These are phyloP conservation scores for Neria commutata DNA, from an alignment of 2,888 invertebrate species.

Conservation along the genomic window DNA sequence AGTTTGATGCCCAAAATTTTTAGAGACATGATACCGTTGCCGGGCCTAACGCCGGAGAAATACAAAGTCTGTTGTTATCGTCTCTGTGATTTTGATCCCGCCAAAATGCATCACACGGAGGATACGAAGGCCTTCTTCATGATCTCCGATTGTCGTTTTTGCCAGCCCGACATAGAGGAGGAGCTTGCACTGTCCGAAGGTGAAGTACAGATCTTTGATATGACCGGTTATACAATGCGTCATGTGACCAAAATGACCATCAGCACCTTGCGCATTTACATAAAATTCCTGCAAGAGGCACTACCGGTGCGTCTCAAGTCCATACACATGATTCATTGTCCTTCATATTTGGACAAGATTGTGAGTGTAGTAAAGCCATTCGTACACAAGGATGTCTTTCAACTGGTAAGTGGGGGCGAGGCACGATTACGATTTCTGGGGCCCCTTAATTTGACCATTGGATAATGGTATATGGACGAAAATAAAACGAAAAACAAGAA, in stretches of 20 bases:
- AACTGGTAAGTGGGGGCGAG: too few species aligned
- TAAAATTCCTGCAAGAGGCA: conserved; percentile 51
- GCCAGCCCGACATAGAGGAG: conserved; percentile 38
- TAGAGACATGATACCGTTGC: conserved; percentile 72
- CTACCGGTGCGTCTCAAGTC: conserved; percentile 53
- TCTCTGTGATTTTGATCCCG: conserved; percentile 67
- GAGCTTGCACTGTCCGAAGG: conserved; percentile 58
- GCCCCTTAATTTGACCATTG: too few species aligned
- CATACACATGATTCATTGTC: conserved; percentile 69
- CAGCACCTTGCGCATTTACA: conserved; percentile 47
- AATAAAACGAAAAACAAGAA: too few species aligned
- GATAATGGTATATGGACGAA: too few species aligned
- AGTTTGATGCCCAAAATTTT: conserved; percentile 23
- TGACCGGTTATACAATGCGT: conserved; percentile 68
- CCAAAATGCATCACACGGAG: conserved; percentile 69
- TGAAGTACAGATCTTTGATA: conserved; percentile 75
- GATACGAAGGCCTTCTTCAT: conserved; percentile 74
- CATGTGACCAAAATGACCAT: conserved; percentile 66
- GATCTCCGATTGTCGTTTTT: conserved; percentile 70
- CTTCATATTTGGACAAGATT: conserved; percentile 69
- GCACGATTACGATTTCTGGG: too few species aligned
- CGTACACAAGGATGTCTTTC: conserved; percentile 69
- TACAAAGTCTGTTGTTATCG: conserved; percentile 71
- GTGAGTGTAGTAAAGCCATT: conserved; percentile 69
- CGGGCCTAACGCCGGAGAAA: conserved; percentile 69